A percentile compares a stretch with the other conserved stretches of the same genome.
Conservation (phyloP, 2,113 vertebrate species). For the Gymnocephalus cernua region DNA sequence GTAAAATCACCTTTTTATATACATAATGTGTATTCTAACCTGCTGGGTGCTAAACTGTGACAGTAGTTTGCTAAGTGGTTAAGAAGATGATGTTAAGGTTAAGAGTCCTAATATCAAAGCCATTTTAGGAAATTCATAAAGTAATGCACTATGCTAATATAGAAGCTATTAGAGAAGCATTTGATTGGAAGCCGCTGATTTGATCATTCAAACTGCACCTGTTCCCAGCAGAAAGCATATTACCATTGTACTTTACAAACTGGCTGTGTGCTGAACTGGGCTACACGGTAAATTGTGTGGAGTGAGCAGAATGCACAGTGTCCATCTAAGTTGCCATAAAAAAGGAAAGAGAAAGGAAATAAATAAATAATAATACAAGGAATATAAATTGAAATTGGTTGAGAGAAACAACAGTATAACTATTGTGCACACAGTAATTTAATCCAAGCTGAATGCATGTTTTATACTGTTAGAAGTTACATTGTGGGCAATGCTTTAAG, state of each 20-base stretch:
- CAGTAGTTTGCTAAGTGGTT: neutral
- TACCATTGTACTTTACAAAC: conserved; percentile 27
- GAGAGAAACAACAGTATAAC: neutral
- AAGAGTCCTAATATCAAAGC: neutral
- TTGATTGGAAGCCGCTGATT: conserved; percentile 15
- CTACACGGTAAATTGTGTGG: neutral
- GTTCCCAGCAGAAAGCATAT: conserved; percentile 28
- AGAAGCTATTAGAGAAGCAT: neutral
- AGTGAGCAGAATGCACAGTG: conserved; percentile 19
- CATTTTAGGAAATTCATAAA: conserved; percentile 1
- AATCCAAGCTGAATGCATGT: conserved; percentile 19
- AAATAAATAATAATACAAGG: too few relatives aligned
- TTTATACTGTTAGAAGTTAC: conserved; percentile 11
- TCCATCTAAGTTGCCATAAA: neutral
- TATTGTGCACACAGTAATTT: conserved; percentile 23
- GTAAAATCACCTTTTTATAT: neutral
- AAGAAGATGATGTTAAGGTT: neutral
- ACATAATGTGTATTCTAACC: neutral
- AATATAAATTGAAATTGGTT: neutral
- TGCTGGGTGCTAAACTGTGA: neutral
- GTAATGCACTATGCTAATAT: neutral
- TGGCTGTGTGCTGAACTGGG: conserved; percentile 22
- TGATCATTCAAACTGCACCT: conserved; percentile 37
- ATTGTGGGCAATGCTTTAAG: conserved; percentile 25
- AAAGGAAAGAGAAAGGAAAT: neutral